Evolutionary conservation across 2,113 vertebrate genomes (phyloP).

Genomic region (Ophthalmolycus amberensis): DNA sequence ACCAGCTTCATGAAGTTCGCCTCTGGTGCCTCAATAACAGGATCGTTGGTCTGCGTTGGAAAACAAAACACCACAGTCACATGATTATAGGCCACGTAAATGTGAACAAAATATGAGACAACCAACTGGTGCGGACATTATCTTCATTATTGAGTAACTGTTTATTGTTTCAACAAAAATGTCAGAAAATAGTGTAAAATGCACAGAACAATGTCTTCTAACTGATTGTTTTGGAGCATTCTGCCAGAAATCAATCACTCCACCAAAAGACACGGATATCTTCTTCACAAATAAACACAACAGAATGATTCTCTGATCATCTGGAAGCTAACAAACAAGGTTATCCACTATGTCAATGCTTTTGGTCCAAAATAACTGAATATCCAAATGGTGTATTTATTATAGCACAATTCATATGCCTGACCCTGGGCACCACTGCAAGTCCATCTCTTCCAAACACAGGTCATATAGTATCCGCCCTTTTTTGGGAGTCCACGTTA

Average conservation of each 20-base stretch:
- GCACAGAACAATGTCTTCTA: not conserved
- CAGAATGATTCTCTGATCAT: not conserved
- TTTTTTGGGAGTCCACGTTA: not conserved
- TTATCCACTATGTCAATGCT: not conserved
- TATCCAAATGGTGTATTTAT: not conserved
- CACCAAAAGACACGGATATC: not conserved
- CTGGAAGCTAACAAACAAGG: not conserved
- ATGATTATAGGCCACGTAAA: not conserved
- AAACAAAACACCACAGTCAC: conserved; percentile 17
- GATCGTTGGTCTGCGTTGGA: conserved; percentile 73
- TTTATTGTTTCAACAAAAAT: not conserved
- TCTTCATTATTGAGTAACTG: not conserved
- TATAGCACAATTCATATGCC: not conserved
- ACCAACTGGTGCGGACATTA: too few species aligned
- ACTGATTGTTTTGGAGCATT: not conserved
- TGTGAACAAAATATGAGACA: not conserved
- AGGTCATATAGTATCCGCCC: not conserved
- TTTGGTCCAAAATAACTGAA: not conserved
- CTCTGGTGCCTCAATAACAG: conserved; percentile 81
- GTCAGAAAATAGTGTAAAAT: not conserved
- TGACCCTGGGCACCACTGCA: not conserved
- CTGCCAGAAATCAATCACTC: not conserved
- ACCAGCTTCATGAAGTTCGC: conserved; percentile 83
- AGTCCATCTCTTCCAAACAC: not conserved
- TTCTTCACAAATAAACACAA: not conserved